These are phyloP conservation scores for Serinus canaria DNA, from an alignment of 2,113 vertebrate genomes.

Conservation along the genomic window DNA sequence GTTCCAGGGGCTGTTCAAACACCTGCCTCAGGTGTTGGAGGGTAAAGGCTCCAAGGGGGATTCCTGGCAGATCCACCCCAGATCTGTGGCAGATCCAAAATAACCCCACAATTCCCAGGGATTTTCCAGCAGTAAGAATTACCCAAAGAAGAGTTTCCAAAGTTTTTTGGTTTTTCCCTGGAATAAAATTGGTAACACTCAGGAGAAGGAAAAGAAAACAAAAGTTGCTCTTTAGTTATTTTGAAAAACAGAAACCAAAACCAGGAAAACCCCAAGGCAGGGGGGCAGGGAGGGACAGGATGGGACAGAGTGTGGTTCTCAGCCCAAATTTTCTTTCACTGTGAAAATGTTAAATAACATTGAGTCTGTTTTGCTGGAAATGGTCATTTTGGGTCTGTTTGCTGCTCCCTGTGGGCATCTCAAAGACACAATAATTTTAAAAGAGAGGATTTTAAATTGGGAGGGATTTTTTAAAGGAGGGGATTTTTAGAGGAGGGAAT, in stretches of 20 bases:
- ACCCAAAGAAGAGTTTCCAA: neutral
- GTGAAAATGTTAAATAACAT: fast-evolving
- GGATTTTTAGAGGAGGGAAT: neutral
- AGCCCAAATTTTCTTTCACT: neutral
- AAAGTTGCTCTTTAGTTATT: neutral
- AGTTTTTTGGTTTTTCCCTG: neutral
- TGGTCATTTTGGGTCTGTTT: neutral
- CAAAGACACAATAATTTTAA: too few relatives aligned
- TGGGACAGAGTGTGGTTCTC: neutral
- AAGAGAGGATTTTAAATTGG: neutral
- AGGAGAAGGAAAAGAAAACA: neutral
- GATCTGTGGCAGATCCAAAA: too few relatives aligned
- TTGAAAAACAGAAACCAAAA: neutral
- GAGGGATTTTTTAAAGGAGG: neutral
- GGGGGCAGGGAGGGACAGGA: fast-evolving
- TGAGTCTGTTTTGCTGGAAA: neutral
- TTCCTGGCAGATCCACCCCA: fast-evolving
- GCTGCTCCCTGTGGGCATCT: neutral
- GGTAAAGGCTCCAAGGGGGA: neutral
- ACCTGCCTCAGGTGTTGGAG: neutral
- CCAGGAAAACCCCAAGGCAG: fast-evolving
- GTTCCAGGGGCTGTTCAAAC: neutral
- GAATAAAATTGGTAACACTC: neutral
- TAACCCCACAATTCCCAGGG: too few relatives aligned
- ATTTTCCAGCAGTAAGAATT: neutral